phyloP scores from a whole-genome alignment of 2,797 vertebrate species.

The Tadarida brasiliensis region DNA sequence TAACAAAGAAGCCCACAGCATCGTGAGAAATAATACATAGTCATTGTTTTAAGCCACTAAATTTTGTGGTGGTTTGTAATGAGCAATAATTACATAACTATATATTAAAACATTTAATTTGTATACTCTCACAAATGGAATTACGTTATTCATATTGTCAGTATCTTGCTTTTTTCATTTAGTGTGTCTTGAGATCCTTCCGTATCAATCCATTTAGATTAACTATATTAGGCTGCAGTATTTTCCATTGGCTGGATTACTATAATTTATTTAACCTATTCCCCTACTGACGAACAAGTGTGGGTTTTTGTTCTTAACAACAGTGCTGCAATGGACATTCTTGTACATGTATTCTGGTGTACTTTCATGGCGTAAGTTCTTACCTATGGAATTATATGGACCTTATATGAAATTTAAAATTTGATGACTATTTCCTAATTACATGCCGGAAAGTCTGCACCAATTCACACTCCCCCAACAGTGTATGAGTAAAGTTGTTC shows the following conservation, averaged over 20 bases:
- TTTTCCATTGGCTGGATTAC: not conserved
- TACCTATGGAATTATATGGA: not conserved
- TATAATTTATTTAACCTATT: not conserved
- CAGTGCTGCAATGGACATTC: not conserved
- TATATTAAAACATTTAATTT: not conserved
- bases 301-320: slow-evolving; percentile 35
- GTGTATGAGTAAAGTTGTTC: not conserved
- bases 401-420: slow-evolving; percentile 45
- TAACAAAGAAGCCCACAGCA: not conserved
- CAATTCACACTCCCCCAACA: not conserved
- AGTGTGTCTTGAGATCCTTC: not conserved
- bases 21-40: not conserved
- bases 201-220: not conserved
- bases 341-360: not conserved
- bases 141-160: not conserved
- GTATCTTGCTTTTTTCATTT: not conserved
- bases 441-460: not conserved
- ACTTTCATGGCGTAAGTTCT: not conserved
- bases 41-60: not conserved
- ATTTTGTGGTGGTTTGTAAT: not conserved
- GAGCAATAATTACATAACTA: not conserved
- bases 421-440: slow-evolving; percentile 49
- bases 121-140: not conserved
- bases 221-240: not conserved
- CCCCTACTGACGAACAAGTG: not conserved